Percentiles rank a stretch among this genome's conserved stretches.
phyloP scores from a whole-genome alignment of 2,113 vertebrate genomes.

The Barbus barbus region DNA sequence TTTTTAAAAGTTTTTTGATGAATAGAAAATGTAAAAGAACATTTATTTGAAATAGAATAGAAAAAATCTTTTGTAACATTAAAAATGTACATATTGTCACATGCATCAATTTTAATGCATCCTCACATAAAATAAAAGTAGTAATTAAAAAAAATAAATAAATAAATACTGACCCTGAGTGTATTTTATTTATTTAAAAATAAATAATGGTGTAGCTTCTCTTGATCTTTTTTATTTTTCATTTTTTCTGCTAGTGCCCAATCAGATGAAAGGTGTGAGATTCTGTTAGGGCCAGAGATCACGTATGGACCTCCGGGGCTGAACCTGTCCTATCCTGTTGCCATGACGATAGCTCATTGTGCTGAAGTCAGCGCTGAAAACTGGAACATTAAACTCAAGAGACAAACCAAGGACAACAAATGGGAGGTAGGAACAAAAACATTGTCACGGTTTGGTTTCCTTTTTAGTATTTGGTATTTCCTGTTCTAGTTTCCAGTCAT shows the following conservation, averaged over 20 bases:
- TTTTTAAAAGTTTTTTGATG: no score
- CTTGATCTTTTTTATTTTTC: not conserved
- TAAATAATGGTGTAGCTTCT: not conserved
- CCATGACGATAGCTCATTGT: conserved; percentile 93
- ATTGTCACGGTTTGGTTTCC: no score
- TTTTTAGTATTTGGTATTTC: no score
- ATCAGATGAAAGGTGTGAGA: conserved; percentile 84
- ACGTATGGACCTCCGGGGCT: conserved; percentile 89
- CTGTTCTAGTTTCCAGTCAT: no score
- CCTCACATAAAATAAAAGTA: not conserved
- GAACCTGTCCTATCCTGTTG: conserved; percentile 82
- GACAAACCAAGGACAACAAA: conserved; percentile 83
- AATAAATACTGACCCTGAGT: not conserved
- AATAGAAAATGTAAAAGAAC: no score
- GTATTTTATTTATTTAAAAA: not conserved
- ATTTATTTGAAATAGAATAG: no score
- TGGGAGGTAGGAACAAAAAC: conserved; percentile 91
- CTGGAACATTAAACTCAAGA: conserved; percentile 91
- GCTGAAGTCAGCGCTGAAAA: conserved; percentile 86
- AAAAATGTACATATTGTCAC: no score
- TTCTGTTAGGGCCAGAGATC: conserved; percentile 94
- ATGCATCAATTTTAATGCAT: not conserved
- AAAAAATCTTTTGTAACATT: no score
- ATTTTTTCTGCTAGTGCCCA: conserved; percentile 73
- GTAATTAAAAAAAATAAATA: not conserved